A percentile compares a stretch with the other conserved stretches of the same genome.
phyloP scores from a whole-genome alignment of 2,797 vertebrate genomes.

The Sebastes paucispinis region DNA sequence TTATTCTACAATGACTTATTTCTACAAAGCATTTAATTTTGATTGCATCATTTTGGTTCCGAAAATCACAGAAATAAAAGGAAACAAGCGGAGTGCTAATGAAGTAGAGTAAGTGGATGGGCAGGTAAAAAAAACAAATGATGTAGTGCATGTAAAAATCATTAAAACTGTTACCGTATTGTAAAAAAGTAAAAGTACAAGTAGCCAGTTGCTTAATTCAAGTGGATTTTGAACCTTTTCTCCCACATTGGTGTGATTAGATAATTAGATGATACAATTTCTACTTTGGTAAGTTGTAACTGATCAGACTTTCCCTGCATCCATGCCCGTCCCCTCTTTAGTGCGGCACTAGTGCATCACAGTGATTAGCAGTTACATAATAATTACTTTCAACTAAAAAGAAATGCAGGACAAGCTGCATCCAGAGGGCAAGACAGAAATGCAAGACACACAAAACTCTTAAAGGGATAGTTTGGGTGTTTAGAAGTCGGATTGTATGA shows the following conservation, averaged over 20 bases:
- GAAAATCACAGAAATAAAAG: conserved; percentile 1
- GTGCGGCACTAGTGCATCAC: neutral
- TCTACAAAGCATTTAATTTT: neutral
- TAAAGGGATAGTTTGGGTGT: neutral
- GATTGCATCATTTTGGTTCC: neutral
- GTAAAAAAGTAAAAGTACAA: neutral
- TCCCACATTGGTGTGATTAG: neutral
- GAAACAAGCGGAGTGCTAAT: neutral
- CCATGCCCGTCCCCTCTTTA: neutral
- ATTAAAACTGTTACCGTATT: neutral
- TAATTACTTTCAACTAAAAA: conserved; percentile 8
- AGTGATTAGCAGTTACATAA: neutral
- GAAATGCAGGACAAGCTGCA: neutral
- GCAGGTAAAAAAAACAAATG: neutral
- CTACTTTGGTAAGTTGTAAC: neutral
- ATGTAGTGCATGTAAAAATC: neutral
- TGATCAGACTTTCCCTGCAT: conserved; percentile 8
- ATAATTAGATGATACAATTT: conserved; percentile 6
- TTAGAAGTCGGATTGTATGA: too few relatives aligned
- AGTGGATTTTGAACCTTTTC: neutral
- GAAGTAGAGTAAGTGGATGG: neutral
- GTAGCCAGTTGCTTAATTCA: neutral
- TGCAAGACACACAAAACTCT: neutral
- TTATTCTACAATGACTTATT: neutral
- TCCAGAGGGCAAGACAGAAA: conserved; percentile 1